Evolutionary conservation across 2,113 vertebrate genomes (phyloP).

Genomic region (Symphodus melops): DNA sequence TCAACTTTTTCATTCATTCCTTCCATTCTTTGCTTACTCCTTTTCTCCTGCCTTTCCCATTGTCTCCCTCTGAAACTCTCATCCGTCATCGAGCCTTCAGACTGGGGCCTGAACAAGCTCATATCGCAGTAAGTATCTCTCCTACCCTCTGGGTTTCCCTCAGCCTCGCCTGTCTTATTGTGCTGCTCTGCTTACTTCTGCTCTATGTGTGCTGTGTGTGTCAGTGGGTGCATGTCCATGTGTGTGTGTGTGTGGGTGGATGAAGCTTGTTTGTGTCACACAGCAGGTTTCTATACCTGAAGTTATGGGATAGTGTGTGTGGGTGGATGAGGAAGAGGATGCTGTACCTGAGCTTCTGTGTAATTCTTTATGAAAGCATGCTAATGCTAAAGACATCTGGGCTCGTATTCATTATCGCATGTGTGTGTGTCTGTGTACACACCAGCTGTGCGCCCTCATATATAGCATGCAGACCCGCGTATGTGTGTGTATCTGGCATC

Average conservation of each 20-base stretch:
- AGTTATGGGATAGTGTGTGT: neutral
- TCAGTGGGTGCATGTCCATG: constrained; percentile 14
- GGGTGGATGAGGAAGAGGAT: neutral
- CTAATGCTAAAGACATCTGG: constrained; percentile 11
- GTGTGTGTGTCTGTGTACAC: neutral
- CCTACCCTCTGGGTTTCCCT: constrained; percentile 41
- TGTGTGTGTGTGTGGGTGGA: neutral
- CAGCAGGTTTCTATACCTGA: neutral
- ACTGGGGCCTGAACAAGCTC: constrained; percentile 50
- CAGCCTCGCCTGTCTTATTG: constrained; percentile 21
- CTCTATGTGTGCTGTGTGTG: constrained; percentile 22
- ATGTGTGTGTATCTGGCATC: constrained; percentile 27
- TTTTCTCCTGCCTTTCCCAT: neutral
- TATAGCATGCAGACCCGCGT: neutral
- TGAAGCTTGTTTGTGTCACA: neutral
- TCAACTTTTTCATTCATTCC: neutral
- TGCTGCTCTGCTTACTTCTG: constrained; percentile 41
- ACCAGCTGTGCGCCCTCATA: constrained; percentile 39
- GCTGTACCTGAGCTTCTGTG: neutral
- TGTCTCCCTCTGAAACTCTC: constrained; percentile 33
- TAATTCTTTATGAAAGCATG: neutral
- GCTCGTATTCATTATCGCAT: neutral
- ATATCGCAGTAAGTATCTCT: constrained; percentile 40
- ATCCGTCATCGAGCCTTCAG: constrained; percentile 35
- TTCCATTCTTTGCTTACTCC: too few relatives aligned